phyloP scores from a whole-genome alignment of 1,140 invertebrate species.

The Conus betulinus region DNA sequence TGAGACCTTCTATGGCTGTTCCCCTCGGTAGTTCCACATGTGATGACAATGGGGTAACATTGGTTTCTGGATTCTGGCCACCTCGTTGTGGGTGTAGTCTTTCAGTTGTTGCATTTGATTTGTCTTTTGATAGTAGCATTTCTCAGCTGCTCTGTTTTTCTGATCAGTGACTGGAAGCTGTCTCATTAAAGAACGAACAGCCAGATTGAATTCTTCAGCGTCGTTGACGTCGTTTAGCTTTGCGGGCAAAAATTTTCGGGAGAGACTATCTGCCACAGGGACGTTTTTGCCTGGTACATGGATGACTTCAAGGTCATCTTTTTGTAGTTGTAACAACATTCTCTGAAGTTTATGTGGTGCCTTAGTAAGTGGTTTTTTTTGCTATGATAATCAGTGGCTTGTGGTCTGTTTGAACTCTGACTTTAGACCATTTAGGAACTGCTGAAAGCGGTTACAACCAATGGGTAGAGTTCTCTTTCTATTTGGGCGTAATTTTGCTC shows the following conservation, averaged over 20 bases:
- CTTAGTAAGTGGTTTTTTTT: slow-evolving; percentile 45
- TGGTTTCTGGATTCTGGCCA: slow-evolving; percentile 28
- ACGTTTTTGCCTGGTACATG: slow-evolving; percentile 53
- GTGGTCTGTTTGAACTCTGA: slow-evolving; percentile 64
- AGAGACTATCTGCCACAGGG: slow-evolving; percentile 50
- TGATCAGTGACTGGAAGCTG: slow-evolving; percentile 18
- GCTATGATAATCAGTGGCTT: slow-evolving; percentile 53
- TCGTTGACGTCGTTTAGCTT: too few species aligned
- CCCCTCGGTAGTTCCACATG: slow-evolving; percentile 23
- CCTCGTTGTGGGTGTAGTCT: slow-evolving; percentile 8
- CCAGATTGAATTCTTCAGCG: slow-evolving; percentile 9
- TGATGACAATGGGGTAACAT: not conserved
- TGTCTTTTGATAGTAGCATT: slow-evolving; percentile 24
- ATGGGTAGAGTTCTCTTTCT: slow-evolving; percentile 77
- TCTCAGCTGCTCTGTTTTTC: slow-evolving; percentile 14
- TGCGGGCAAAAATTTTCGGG: slow-evolving; percentile 10
- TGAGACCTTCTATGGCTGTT: not conserved
- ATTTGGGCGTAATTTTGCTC: slow-evolving; percentile 76
- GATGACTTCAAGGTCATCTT: slow-evolving; percentile 57
- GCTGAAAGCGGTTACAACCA: slow-evolving; percentile 77
- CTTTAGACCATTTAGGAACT: slow-evolving; percentile 73
- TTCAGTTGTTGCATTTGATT: not conserved
- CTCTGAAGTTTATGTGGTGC: slow-evolving; percentile 51
- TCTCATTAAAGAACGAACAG: slow-evolving; percentile 12
- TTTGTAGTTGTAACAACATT: slow-evolving; percentile 48